Conservation (phyloP, 2,888 invertebrate species). For the Linyphia triangularis region DNA sequence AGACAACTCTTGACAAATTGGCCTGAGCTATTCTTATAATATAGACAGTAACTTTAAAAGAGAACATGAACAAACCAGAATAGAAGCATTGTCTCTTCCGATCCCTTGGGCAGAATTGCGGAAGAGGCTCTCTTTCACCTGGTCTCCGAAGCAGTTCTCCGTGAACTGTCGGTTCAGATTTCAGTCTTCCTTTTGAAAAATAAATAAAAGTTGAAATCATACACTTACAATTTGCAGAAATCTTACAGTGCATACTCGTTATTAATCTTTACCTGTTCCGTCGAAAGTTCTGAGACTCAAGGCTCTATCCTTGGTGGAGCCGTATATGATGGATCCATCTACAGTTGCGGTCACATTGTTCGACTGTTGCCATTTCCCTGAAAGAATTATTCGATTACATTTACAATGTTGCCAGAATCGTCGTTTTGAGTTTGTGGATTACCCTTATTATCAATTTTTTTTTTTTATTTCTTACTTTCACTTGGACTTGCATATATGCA, state of each 20-base stretch:
- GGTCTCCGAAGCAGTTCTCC: constrained; percentile 6
- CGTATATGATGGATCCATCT: background rate
- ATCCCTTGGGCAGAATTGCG: background rate
- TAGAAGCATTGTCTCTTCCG: background rate
- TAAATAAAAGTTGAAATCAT: background rate
- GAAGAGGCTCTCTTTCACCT: background rate
- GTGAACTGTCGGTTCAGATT: background rate
- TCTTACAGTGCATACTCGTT: background rate
- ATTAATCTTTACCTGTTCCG: background rate
- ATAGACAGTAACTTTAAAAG: too few species aligned
- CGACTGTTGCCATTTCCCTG: background rate
- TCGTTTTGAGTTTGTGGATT: too few species aligned
- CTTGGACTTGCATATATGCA: too few species aligned
- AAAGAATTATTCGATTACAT: background rate
- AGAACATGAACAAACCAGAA: constrained; percentile 9
- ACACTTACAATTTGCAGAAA: background rate
- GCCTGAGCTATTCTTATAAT: too few species aligned
- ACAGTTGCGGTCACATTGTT: background rate
- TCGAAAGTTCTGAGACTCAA: background rate
- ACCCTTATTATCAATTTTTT: too few species aligned
- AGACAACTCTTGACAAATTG: too few species aligned
- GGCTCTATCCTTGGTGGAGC: background rate
- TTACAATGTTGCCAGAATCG: too few species aligned
- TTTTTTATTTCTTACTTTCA: too few species aligned
- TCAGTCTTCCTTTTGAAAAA: constrained; percentile 3